Percentiles rank a stretch among this genome's conserved stretches.
Conservation (phyloP, 2,113 vertebrate species). For the Psittacula cyanocephala region DNA sequence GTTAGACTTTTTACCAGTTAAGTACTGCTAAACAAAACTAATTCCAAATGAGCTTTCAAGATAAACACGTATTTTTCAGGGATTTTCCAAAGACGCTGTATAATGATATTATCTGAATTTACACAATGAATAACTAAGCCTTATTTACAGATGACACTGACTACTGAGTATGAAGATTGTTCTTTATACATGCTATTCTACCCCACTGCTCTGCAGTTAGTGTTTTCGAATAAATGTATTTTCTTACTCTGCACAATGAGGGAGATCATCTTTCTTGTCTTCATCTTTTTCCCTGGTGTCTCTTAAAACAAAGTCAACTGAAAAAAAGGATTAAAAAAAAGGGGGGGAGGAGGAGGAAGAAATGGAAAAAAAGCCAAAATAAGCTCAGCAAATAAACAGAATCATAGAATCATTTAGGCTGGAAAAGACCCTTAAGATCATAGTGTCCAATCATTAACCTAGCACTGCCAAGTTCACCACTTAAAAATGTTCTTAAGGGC, state of each 20-base stretch:
- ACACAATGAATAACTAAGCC: not conserved
- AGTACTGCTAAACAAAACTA: not conserved
- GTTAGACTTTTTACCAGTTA: not conserved
- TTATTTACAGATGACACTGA: not conserved
- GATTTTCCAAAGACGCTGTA: not conserved
- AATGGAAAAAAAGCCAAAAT: not conserved
- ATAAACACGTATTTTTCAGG: not conserved
- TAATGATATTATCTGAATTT: not conserved
- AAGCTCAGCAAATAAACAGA: not conserved
- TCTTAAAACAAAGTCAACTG: conserved; percentile 86
- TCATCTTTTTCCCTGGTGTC: conserved; percentile 75
- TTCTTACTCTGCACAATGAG: conserved; percentile 86
- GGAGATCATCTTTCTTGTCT: conserved; percentile 46
- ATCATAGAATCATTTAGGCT: not conserved
- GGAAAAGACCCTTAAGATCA: not conserved
- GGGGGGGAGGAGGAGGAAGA: not conserved
- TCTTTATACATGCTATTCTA: not conserved
- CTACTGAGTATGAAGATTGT: not conserved
- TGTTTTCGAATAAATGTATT: not conserved
- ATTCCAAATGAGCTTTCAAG: not conserved
- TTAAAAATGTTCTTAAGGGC: not conserved
- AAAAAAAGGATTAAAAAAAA: not conserved
- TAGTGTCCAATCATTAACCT: not conserved
- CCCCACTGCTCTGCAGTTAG: not conserved
- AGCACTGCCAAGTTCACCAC: not conserved